Conservation (phyloP, 2,888 invertebrate species). For the Tetrapedia diversipes region DNA sequence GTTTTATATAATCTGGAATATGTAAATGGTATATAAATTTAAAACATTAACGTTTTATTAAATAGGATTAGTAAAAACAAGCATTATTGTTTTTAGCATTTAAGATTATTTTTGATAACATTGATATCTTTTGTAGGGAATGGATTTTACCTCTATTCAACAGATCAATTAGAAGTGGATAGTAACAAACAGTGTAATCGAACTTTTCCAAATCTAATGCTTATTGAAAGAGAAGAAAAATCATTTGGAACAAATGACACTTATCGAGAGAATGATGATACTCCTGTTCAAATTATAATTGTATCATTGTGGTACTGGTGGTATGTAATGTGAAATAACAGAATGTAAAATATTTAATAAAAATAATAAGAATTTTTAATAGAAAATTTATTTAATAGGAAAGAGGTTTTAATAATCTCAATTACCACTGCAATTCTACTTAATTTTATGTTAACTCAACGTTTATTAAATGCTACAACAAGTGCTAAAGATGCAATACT, state of each 20-base stretch:
- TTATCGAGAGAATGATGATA: constrained; percentile 79
- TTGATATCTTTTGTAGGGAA: constrained; percentile 84
- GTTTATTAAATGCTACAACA: constrained; percentile 72
- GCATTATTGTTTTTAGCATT: not conserved
- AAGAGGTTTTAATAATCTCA: constrained; percentile 91
- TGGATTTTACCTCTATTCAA: constrained; percentile 90
- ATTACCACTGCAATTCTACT: constrained; percentile 89
- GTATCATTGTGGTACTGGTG: constrained; percentile 92
- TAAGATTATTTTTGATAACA: not conserved
- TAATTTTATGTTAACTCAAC: constrained; percentile 87
- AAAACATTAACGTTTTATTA: not conserved
- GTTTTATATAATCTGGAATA: constrained; percentile 89
- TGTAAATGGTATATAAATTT: constrained; percentile 85
- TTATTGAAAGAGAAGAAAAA: constrained; percentile 15
- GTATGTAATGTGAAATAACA: constrained; percentile 77
- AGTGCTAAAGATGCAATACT: constrained; percentile 73
- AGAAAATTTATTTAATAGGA: constrained; percentile 83
- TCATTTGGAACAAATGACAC: constrained; percentile 28
- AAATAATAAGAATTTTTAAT: constrained; percentile 73
- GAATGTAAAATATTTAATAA: constrained; percentile 63
- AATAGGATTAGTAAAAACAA: not conserved
- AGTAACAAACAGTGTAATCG: constrained; percentile 82
- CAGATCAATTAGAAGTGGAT: constrained; percentile 84
- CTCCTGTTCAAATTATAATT: constrained; percentile 88
- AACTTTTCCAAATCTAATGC: constrained; percentile 46